A percentile compares a stretch with the other conserved stretches of the same genome.
phyloP scores from a whole-genome alignment of 2,113 vertebrate species.

The Crotalus horridus region DNA sequence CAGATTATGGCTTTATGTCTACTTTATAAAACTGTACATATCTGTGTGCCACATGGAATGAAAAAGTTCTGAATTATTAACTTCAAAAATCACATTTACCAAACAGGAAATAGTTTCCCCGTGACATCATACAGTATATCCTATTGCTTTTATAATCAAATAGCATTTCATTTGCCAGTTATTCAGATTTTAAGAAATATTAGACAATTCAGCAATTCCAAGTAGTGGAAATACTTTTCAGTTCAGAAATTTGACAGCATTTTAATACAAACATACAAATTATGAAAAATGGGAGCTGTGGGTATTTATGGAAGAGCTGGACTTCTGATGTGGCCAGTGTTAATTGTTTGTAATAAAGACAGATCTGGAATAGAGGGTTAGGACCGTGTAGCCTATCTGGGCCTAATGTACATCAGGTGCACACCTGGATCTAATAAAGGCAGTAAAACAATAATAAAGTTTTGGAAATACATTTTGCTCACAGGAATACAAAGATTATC shows the following conservation, averaged over 20 bases:
- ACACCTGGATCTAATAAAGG: neutral
- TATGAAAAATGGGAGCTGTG: neutral
- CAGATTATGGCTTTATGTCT: neutral
- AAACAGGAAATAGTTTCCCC: neutral
- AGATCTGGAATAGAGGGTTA: neutral
- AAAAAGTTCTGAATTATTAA: neutral
- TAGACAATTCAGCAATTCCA: neutral
- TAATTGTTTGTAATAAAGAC: neutral
- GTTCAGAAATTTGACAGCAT: neutral
- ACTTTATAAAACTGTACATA: neutral
- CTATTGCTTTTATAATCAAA: neutral
- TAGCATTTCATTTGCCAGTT: neutral
- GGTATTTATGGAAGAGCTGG: neutral
- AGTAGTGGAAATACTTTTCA: neutral
- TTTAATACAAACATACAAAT: neutral
- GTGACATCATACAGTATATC: neutral
- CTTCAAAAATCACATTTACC: neutral
- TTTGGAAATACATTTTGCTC: neutral
- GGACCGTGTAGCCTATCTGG: neutral
- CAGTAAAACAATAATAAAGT: neutral
- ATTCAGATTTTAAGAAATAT: neutral
- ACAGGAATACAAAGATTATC: neutral
- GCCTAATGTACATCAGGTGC: neutral
- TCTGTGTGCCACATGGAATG: neutral
- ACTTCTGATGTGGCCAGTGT: neutral